phyloP scores from a whole-genome alignment of 1,140 invertebrate genomes.

The Plectus sambesii region DNA sequence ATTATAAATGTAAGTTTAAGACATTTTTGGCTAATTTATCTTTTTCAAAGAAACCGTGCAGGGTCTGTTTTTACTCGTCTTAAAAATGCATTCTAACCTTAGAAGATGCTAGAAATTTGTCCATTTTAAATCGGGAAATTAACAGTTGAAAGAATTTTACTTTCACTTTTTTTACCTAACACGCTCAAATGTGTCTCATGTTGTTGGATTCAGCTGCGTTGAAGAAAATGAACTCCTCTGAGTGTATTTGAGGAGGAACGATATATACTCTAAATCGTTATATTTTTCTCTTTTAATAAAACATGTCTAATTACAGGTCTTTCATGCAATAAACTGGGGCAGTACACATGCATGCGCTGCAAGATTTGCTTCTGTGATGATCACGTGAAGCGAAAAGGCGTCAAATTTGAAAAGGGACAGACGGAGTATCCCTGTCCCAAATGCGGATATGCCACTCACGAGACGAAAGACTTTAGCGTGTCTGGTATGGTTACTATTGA shows the following conservation, averaged over 20 bases:
- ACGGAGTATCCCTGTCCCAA: slow-evolving; percentile 76
- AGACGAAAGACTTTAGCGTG: slow-evolving; percentile 87
- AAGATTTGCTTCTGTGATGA: slow-evolving; percentile 94
- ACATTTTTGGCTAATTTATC: slow-evolving; percentile 16
- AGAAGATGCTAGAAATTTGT: too few species aligned
- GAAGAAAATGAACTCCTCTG: too few species aligned
- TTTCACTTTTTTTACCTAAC: too few species aligned
- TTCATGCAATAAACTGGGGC: slow-evolving; percentile 80
- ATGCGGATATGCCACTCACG: slow-evolving; percentile 75
- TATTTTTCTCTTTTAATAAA: slow-evolving; percentile 45
- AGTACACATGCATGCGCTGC: slow-evolving; percentile 84
- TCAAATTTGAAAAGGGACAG: slow-evolving; percentile 78
- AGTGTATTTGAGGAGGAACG: too few species aligned
- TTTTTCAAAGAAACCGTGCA: background rate
- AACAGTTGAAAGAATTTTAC: too few species aligned
- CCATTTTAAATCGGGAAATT: too few species aligned
- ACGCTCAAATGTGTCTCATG: too few species aligned
- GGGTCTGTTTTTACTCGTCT: slow-evolving; percentile 9
- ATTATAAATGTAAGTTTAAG: slow-evolving; percentile 68
- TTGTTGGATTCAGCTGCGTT: too few species aligned
- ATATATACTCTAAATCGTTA: background rate
- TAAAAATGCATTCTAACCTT: too few species aligned
- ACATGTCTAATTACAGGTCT: slow-evolving; percentile 52
- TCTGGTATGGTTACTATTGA: slow-evolving; percentile 60
- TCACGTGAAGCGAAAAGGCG: slow-evolving; percentile 79